phyloP scores from a whole-genome alignment of 2,888 invertebrate species.

The Neoaliturus tenellus region DNA sequence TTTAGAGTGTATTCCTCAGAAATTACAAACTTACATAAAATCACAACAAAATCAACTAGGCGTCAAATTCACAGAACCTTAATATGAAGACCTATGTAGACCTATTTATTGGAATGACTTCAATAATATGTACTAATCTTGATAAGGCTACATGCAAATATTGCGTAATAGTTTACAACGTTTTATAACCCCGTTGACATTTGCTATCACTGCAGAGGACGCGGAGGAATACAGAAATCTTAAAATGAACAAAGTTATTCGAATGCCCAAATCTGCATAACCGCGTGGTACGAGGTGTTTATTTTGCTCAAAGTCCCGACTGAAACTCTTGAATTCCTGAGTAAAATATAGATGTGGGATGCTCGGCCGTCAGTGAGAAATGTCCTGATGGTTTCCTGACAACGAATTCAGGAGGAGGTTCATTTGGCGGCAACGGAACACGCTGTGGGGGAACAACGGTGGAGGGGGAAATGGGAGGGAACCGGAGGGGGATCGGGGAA shows the following conservation, averaged over 20 bases:
- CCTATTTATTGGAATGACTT: no score
- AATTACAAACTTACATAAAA: no score
- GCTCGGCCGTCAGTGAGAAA: background rate
- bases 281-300: constrained; percentile 6
- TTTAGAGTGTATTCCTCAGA: no score
- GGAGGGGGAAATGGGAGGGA: background rate
- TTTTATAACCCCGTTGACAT: background rate
- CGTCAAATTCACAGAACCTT: no score
- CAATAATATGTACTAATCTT: no score
- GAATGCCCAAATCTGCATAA: constrained; percentile 17
- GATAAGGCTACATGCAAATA: no score
- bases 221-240: background rate
- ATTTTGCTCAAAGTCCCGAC: background rate
- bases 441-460: background rate
- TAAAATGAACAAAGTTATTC: constrained; percentile 27
- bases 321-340: background rate
- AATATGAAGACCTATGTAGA: no score
- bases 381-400: background rate
- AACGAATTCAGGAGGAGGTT: background rate
- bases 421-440: constrained; percentile 1
- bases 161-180: no score
- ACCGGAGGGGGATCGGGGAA: background rate
- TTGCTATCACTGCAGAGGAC: background rate
- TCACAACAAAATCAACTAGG: no score
- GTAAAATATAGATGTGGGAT: constrained; percentile 9